Percentiles rank a stretch among this genome's conserved stretches.
Conservation (phyloP, 2,113 vertebrate species). For the Sialia sialis region DNA sequence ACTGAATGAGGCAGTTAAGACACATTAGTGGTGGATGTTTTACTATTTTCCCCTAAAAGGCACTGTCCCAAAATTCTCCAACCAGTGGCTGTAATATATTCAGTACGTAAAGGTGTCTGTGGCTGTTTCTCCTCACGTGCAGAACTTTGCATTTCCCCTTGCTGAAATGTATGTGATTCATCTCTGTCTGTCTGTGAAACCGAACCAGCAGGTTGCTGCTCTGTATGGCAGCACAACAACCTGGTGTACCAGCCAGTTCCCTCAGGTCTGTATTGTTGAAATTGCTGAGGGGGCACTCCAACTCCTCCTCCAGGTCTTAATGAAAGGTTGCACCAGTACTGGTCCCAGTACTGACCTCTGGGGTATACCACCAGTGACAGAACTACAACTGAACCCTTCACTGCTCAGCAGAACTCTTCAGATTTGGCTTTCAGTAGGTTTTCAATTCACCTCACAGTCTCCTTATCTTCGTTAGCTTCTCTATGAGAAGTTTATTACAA, state of each 20-base stretch:
- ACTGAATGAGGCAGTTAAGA: neutral
- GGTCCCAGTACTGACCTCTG: neutral
- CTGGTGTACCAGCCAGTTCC: neutral
- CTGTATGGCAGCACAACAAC: neutral
- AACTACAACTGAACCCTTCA: neutral
- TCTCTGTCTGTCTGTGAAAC: neutral
- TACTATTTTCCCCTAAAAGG: neutral
- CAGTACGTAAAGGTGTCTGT: neutral
- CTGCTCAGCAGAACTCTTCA: neutral
- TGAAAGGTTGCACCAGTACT: neutral
- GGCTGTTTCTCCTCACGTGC: neutral
- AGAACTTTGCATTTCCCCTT: neutral
- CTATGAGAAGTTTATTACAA: neutral
- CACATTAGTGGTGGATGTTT: accelerated
- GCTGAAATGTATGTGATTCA: neutral
- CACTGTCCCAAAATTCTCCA: neutral
- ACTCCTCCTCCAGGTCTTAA: neutral
- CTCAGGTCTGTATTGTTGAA: neutral
- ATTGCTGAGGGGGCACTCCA: neutral
- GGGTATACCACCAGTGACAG: neutral
- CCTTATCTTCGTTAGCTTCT: neutral
- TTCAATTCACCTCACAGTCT: neutral
- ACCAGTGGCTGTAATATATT: neutral
- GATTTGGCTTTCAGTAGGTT: neutral
- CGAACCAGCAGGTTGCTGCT: neutral